Evolutionary conservation across 2,113 vertebrate genomes (phyloP), one percentile per base, ranked within the genome.

Genomic region (Amblyopsis rosae): DNA sequence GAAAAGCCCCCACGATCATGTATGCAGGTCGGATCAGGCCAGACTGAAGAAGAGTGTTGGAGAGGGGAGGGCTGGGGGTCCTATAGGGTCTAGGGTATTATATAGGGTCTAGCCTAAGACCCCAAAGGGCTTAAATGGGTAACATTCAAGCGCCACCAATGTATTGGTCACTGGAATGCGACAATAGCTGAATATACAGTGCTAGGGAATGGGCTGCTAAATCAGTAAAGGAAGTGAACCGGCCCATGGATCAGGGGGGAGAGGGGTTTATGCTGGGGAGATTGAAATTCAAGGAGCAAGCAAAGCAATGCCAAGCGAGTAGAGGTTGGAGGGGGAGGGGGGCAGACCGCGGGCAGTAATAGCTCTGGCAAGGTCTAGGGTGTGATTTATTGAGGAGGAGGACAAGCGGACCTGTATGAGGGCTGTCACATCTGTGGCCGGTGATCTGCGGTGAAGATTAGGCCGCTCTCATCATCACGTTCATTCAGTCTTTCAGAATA

Each of bases 351-450:
- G 26, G 26, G 26, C 72, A 45, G 72, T 76, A 84, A 84, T 77
- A 77, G 72, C 72, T 69, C n/a, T 77, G 70, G 67, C 60, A 49
- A 1, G 1, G 9, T 82, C 74, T 33, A 35, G 61, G 33, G 65
- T 73, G 70, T 89, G 85, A 87, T 86, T 81, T 74, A 88, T 82
- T 67, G 68, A 55, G 17, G 81, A 67, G 72, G 65, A 80, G 84
- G 7, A 16, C 16, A 83, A 87, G 83, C 70, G 80, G 73, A 77
- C 73, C 76, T 78, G 69, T 86, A 86, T 81, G 77, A 82, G 62
- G n/a, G 76, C 73, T 80, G 80, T 88, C 83, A 76, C 6, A 7
- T 83, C 63, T 16, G 2, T 61, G 57, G 9, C 66, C 11, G 66
- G 82, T 87, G 83, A 85, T 85, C 86, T 73, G 86, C 72, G 19